These are phyloP conservation scores for Caenorhabditis panamensis DNA, from an alignment of 2,888 invertebrate species.

Conservation along the genomic window DNA sequence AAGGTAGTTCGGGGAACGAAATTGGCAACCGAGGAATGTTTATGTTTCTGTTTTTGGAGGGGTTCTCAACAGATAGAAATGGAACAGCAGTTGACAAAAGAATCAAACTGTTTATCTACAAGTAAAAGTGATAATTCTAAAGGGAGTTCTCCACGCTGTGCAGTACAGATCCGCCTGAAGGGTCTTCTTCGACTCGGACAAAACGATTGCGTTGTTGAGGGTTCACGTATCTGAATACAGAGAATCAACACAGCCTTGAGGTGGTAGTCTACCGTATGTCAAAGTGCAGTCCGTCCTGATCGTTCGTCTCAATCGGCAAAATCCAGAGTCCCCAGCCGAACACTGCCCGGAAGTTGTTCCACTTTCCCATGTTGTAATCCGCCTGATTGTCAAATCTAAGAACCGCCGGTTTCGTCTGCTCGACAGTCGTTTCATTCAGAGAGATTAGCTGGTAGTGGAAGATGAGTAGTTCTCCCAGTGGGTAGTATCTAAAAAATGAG, in stretches of 20 bases:
- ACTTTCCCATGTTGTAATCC: conserved; percentile 72
- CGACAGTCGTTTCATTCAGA: conserved; percentile 77
- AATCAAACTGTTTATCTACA: no score
- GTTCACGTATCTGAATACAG: conserved; percentile 37
- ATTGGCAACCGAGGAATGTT: conserved; percentile 33
- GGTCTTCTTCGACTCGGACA: conserved; percentile 40
- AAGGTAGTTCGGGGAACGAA: conserved; percentile 37
- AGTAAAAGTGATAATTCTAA: not conserved
- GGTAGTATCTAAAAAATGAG: conserved; percentile 56
- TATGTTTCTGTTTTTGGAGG: conserved; percentile 40
- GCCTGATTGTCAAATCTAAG: conserved; percentile 68
- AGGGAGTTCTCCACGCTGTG: conserved; percentile 1
- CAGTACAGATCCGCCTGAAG: not conserved
- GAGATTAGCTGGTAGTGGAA: conserved; percentile 69
- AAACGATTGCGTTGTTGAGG: conserved; percentile 32
- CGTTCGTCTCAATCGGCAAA: conserved; percentile 67
- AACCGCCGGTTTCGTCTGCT: conserved; percentile 75
- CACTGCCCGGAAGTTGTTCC: conserved; percentile 65
- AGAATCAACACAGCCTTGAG: not conserved
- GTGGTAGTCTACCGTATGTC: conserved; percentile 52
- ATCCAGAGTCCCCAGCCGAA: conserved; percentile 77
- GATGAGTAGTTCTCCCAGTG: conserved; percentile 71
- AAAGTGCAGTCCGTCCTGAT: conserved; percentile 72
- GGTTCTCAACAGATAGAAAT: not conserved
- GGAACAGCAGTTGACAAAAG: not conserved